Evolutionary conservation across 2,797 vertebrate species (phyloP).

Genomic region (Lepus townsendii): DNA sequence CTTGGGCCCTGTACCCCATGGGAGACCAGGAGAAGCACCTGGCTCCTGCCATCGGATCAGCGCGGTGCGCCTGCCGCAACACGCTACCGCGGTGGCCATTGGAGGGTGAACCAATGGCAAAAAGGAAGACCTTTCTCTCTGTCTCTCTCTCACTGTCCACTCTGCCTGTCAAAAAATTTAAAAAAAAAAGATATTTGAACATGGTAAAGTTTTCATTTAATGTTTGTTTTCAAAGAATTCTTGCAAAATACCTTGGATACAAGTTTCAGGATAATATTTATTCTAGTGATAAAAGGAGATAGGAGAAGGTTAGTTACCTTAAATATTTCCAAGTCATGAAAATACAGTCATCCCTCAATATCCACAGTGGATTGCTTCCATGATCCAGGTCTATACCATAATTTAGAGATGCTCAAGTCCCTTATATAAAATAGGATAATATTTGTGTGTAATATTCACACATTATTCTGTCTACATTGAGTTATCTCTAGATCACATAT

Average conservation of each 20-base stretch:
- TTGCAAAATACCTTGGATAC: background rate
- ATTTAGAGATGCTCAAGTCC: background rate
- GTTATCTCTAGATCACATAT: background rate
- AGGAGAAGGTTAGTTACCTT: background rate
- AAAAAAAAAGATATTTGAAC: background rate
- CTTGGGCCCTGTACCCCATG: too few species aligned
- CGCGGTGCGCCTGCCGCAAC: too few species aligned
- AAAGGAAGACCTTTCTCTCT: too few species aligned
- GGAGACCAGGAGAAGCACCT: too few species aligned
- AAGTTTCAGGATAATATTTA: background rate
- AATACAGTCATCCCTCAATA: background rate
- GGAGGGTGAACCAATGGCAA: too few species aligned
- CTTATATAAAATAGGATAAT: too few species aligned
- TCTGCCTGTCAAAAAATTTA: too few species aligned
- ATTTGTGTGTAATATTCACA: background rate
- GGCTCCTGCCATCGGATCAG: too few species aligned
- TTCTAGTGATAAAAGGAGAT: background rate
- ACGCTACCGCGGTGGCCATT: too few species aligned
- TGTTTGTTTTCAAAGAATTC: constrained; percentile 15
- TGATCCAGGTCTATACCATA: background rate
- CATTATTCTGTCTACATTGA: background rate
- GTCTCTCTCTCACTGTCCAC: too few species aligned
- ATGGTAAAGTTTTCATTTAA: background rate
- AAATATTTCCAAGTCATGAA: constrained; percentile 12
- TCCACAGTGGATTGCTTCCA: background rate